Base-by-base conservation (phyloP, 2,888 invertebrate genomes). In the Tanytarsus gracilentus region DNA sequence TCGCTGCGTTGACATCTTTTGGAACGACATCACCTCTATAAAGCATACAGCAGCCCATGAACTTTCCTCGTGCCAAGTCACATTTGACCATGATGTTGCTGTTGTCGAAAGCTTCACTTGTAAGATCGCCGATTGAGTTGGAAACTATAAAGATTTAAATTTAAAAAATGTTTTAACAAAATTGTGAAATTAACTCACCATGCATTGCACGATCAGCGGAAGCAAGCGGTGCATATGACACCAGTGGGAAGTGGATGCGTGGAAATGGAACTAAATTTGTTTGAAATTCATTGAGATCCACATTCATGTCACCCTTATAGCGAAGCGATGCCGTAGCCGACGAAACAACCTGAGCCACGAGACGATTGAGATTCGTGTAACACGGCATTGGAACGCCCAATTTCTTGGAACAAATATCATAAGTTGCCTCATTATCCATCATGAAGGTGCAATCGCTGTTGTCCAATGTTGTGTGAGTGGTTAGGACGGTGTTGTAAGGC, bases 401-500 rank as follows among this genome's bases (percentile, higher is more conserved):
- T 75, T 96, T 96, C 66, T 93, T 85, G 69, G 93, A 83, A 81
- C 95, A 96, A 78, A 87, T 88, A 77, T 96, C 84, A 75, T 93
- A 90, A 72, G 89, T 89, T 55, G 89, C 89, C 73, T 89, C 88
- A 69, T 89, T 89, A 76, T 89, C 89, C 64, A 88, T 91, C 95
- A 95, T 95, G 78, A 96, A 96, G 53, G 94, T 93, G 75, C 95
- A 95, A 78, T 94, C 94, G 0, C 92, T 92, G 75, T 94, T 95
- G 75, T 95, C 94, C 68, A 88, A 76, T 62, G 95, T 95, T 61
- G 95, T 96, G 78, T 96, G 96, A 63, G 96, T 96, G 70, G 94
- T 95, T 69, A 96, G 78, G 71, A 96, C 93, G 1, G 95, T 93
- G 78, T 96, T 96, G 85, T 96, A 96, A 26, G 96, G 96, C 74